These are phyloP conservation scores for Chunga burmeisteri DNA, from an alignment of 2,113 vertebrate species.

Conservation along the genomic window DNA sequence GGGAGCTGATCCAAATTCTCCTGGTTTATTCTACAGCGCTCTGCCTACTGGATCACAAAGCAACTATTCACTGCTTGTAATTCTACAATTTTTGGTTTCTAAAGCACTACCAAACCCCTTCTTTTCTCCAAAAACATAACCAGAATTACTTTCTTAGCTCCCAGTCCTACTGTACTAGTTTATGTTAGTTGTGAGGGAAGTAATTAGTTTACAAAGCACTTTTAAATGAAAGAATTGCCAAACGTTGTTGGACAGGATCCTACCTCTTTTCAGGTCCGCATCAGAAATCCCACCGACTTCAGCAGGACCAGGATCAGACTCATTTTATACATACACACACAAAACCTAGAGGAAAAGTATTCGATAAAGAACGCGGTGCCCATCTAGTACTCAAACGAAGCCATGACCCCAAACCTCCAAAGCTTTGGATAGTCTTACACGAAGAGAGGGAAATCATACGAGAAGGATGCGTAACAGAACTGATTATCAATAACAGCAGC, in stretches of 20 bases:
- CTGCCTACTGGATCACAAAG: constrained; percentile 1
- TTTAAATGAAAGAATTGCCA: background rate
- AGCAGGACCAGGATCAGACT: background rate
- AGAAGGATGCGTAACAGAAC: background rate
- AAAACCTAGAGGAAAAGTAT: background rate
- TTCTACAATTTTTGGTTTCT: background rate
- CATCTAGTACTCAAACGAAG: background rate
- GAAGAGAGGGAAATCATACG: background rate
- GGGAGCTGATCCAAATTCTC: background rate
- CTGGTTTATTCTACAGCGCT: background rate
- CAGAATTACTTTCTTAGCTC: background rate
- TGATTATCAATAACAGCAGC: background rate
- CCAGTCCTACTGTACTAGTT: background rate
- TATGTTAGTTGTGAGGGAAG: background rate
- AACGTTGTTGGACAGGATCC: background rate
- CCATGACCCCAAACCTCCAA: background rate
- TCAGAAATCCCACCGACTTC: background rate
- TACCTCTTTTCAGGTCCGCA: background rate
- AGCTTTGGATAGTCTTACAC: background rate
- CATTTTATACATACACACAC: background rate
- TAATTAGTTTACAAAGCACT: background rate
- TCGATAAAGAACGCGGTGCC: background rate
- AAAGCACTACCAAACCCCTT: background rate
- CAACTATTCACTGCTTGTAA: background rate
- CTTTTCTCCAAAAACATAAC: background rate